A percentile compares a stretch with the other conserved stretches of the same genome.
phyloP scores from a whole-genome alignment of 2,113 vertebrate genomes.

The Oreochromis aureus region DNA sequence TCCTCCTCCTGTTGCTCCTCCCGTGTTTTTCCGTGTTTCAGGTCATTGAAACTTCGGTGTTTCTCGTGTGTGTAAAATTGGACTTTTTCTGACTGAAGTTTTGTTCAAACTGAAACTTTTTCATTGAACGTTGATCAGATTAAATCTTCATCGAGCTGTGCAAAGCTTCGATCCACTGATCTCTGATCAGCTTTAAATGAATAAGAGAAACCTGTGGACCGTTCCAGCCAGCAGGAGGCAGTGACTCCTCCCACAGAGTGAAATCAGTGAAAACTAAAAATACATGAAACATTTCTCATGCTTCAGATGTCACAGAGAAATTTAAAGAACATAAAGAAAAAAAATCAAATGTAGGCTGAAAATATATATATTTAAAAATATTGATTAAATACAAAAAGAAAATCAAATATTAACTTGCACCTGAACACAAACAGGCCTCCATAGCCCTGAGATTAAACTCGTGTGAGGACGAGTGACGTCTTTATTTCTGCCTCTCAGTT shows the following conservation, averaged over 20 bases:
- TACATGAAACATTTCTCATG: accelerated
- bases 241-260: not conserved
- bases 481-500: not conserved
- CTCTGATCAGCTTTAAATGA: not conserved
- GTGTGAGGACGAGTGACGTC: not conserved
- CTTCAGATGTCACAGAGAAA: not conserved
- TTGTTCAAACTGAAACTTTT: not conserved
- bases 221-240: not conserved
- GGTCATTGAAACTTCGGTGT: not conserved
- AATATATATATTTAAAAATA: not conserved
- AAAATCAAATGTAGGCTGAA: not conserved
- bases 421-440: not conserved
- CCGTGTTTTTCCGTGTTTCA: not conserved
- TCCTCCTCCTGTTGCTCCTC: not conserved
- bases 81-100: not conserved
- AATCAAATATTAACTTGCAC: not conserved
- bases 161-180: not conserved
- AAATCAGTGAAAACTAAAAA: not conserved
- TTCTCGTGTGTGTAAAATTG: not conserved
- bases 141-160: not conserved
- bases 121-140: not conserved
- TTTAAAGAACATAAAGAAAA: not conserved
- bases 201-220: not conserved
- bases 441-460: not conserved
- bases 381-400: not conserved